Percentiles rank a stretch among this genome's conserved stretches.
phyloP scores from a whole-genome alignment of 2,113 vertebrate species.

The Prolemur simus region DNA sequence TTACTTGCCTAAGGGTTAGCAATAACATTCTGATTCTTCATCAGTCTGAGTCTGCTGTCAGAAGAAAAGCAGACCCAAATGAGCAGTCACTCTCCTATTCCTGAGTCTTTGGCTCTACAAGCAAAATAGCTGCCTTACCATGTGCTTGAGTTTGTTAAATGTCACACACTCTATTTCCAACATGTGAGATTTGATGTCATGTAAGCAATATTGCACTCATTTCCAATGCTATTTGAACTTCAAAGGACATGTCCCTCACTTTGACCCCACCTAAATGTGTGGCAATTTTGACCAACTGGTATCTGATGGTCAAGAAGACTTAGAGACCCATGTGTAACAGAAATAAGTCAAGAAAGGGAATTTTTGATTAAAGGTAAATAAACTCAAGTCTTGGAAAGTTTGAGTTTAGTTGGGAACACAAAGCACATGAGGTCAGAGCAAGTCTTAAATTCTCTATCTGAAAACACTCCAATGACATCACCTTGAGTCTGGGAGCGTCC shows the following conservation, averaged over 20 bases:
- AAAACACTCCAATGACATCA: slow-evolving; percentile 64
- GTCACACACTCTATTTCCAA: slow-evolving; percentile 60
- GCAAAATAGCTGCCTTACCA: slow-evolving; percentile 19
- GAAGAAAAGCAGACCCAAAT: background rate
- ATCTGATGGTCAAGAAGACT: slow-evolving; percentile 51
- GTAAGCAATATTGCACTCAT: slow-evolving; percentile 40
- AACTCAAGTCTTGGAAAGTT: slow-evolving; percentile 67
- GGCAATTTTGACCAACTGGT: slow-evolving; percentile 57
- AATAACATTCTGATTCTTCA: slow-evolving; percentile 26
- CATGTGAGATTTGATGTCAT: slow-evolving; percentile 55
- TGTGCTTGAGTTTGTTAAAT: slow-evolving; percentile 62
- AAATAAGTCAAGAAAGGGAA: slow-evolving; percentile 59
- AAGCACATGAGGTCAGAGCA: slow-evolving; percentile 60
- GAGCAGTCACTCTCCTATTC: background rate
- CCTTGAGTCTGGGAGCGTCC: slow-evolving; percentile 28
- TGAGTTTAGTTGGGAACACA: slow-evolving; percentile 66
- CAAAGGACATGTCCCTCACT: slow-evolving; percentile 53
- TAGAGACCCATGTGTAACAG: slow-evolving; percentile 28
- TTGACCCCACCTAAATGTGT: slow-evolving; percentile 42
- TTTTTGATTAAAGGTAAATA: slow-evolving; percentile 70
- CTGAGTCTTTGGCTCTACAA: slow-evolving; percentile 39
- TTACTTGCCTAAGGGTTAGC: background rate
- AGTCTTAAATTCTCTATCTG: slow-evolving; percentile 66
- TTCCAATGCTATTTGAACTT: slow-evolving; percentile 62
- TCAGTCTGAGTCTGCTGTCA: background rate